A percentile compares a stretch with the other conserved stretches of the same genome.
Evolutionary conservation across 2,113 vertebrate species (phyloP).

Genomic region (Spheniscus mendiculus): DNA sequence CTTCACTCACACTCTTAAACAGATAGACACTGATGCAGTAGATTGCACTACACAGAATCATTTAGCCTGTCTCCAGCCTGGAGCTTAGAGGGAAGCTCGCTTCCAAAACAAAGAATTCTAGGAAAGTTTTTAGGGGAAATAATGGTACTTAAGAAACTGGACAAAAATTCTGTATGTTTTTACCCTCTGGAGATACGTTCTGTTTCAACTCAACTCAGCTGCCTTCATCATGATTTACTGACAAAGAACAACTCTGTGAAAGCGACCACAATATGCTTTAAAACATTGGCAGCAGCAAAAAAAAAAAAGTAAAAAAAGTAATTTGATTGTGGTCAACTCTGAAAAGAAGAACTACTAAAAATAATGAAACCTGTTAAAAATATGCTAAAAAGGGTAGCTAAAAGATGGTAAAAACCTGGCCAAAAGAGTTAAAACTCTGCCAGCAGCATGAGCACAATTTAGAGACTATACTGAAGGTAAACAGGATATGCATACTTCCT

Average conservation of each 20-base stretch:
- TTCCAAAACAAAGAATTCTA: not conserved
- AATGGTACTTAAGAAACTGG: not conserved
- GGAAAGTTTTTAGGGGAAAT: not conserved
- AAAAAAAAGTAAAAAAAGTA: not conserved
- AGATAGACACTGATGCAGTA: not conserved
- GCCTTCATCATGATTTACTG: not conserved
- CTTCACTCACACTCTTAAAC: not conserved
- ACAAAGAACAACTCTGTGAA: not conserved
- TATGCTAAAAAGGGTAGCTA: not conserved
- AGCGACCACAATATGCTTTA: not conserved
- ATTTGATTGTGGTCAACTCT: not conserved
- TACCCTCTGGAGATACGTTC: not conserved
- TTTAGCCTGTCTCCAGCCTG: not conserved
- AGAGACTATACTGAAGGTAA: not conserved
- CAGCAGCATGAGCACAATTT: not conserved
- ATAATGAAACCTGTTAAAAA: not conserved
- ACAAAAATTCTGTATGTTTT: not conserved
- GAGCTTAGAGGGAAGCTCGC: not conserved
- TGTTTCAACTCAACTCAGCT: not conserved
- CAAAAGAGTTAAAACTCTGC: not conserved
- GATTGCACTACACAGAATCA: not conserved
- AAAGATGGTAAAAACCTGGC: not conserved
- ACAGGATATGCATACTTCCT: slow-evolving; percentile 37
- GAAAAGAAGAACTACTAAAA: not conserved
- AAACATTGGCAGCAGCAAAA: not conserved